phyloP scores from a whole-genome alignment of 2,888 invertebrate species.

The Molorchus minor region DNA sequence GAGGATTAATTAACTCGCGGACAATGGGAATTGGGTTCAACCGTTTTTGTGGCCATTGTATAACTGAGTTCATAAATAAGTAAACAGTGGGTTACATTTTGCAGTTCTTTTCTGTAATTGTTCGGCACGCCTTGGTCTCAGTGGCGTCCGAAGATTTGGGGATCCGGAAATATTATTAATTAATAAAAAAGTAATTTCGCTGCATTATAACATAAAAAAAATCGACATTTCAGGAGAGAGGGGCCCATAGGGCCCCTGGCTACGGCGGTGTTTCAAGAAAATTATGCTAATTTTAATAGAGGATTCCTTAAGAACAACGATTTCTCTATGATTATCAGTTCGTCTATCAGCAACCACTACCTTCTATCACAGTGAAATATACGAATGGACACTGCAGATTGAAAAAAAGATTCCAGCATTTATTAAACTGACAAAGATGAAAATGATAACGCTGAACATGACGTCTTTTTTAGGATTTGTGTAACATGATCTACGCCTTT shows the following conservation, averaged over 20 bases:
- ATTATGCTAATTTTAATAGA: too few relatives aligned
- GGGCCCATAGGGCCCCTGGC: too few relatives aligned
- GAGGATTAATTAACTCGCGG: conserved; percentile 21
- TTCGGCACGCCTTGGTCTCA: background rate
- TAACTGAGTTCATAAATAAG: conserved; percentile 15
- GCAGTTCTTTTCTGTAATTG: background rate
- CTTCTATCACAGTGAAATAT: too few relatives aligned
- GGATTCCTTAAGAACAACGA: too few relatives aligned
- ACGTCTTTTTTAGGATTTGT: background rate
- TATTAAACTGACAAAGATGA: background rate
- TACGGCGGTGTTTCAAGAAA: too few relatives aligned
- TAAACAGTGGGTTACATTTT: background rate
- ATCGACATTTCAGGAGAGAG: too few relatives aligned
- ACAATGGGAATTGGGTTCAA: conserved; percentile 18
- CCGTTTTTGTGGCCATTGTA: conserved; percentile 23
- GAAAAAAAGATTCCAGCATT: background rate
- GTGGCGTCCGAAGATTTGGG: too few relatives aligned
- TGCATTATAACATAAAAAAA: too few relatives aligned
- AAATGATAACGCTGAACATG: conserved; percentile 2
- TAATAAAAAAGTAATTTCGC: too few relatives aligned
- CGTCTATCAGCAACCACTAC: too few relatives aligned
- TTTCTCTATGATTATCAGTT: too few relatives aligned
- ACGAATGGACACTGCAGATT: background rate
- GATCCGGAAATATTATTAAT: too few relatives aligned
- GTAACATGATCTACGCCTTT: background rate